A percentile compares a stretch with the other conserved stretches of the same genome.
Evolutionary conservation across 2,888 invertebrate genomes (phyloP).

Genomic region (Lepidochrysops patricia): DNA sequence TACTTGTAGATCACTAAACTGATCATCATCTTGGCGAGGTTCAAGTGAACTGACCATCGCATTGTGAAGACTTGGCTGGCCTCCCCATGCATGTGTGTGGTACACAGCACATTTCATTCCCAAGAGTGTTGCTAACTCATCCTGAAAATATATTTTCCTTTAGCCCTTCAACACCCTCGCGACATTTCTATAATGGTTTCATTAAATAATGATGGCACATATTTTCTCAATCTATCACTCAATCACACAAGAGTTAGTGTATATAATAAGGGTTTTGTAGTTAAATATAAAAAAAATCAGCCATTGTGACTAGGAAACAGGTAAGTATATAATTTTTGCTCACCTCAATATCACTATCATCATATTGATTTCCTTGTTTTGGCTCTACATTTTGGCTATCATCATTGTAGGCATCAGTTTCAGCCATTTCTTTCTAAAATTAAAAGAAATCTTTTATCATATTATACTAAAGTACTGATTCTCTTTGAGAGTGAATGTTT

Average conservation of each 20-base stretch:
- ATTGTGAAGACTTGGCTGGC: constrained; percentile 85
- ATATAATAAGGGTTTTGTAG: too few relatives aligned
- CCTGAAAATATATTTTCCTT: constrained; percentile 45
- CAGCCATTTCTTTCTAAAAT: constrained; percentile 70
- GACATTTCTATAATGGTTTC: too few relatives aligned
- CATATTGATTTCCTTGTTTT: constrained; percentile 44
- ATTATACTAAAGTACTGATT: too few relatives aligned
- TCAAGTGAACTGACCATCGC: constrained; percentile 86
- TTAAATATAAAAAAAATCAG: too few relatives aligned
- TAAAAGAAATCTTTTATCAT: constrained; percentile 11
- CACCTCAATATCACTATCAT: constrained; percentile 67
- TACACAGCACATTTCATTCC: constrained; percentile 93
- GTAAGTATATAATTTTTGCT: constrained; percentile 7
- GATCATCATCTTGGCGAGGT: constrained; percentile 58
- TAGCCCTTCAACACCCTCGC: too few relatives aligned
- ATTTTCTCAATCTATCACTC: too few relatives aligned
- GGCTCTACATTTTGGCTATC: constrained; percentile 32
- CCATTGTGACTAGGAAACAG: too few relatives aligned
- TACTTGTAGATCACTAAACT: constrained; percentile 79
- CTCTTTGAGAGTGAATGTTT: too few relatives aligned
- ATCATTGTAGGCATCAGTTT: constrained; percentile 57
- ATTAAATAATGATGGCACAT: too few relatives aligned
- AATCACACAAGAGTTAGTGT: too few relatives aligned
- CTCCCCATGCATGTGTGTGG: constrained; percentile 86
- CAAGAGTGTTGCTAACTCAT: constrained; percentile 78